These are phyloP conservation scores for Rattus rattus DNA, from an alignment of 2,113 vertebrate species.

Conservation along the genomic window DNA sequence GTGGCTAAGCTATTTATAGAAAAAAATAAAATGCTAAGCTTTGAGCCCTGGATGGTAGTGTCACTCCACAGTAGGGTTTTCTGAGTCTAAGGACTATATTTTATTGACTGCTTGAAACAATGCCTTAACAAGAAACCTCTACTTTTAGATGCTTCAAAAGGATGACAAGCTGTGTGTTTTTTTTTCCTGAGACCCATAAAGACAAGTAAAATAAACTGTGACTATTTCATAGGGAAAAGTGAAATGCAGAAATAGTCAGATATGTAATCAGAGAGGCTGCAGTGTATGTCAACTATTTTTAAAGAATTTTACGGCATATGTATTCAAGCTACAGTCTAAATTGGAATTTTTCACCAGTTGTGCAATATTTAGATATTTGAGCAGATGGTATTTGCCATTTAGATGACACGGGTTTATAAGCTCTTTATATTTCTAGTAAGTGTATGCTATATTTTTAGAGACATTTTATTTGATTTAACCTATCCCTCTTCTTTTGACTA, in stretches of 20 bases:
- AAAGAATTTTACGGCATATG: background rate
- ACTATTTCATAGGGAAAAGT: slow-evolving; percentile 53
- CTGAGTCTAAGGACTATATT: background rate
- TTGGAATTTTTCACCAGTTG: background rate
- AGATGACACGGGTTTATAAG: slow-evolving; percentile 13
- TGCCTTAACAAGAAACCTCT: slow-evolving; percentile 36
- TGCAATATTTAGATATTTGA: slow-evolving; percentile 60
- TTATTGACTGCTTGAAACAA: slow-evolving; percentile 42
- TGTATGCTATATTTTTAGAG: slow-evolving; percentile 17
- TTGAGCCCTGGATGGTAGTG: background rate
- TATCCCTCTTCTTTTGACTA: background rate
- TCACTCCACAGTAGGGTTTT: background rate
- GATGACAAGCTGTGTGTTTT: background rate
- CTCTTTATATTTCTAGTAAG: background rate
- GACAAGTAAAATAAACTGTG: slow-evolving; percentile 30
- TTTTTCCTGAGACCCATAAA: slow-evolving; percentile 52
- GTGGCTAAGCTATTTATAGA: background rate
- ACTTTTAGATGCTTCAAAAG: slow-evolving; percentile 19
- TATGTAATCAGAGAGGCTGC: background rate
- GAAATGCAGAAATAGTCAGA: slow-evolving; percentile 34
- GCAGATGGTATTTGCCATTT: slow-evolving; percentile 25
- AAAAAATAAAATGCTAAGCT: background rate
- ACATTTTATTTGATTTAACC: slow-evolving; percentile 2
- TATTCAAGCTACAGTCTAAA: slow-evolving; percentile 1
- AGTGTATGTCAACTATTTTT: background rate